A percentile compares a stretch with the other conserved stretches of the same genome.
These are phyloP conservation scores for Phenacoccus solenopsis DNA, from an alignment of 1,140 invertebrate species.

Conservation along the genomic window DNA sequence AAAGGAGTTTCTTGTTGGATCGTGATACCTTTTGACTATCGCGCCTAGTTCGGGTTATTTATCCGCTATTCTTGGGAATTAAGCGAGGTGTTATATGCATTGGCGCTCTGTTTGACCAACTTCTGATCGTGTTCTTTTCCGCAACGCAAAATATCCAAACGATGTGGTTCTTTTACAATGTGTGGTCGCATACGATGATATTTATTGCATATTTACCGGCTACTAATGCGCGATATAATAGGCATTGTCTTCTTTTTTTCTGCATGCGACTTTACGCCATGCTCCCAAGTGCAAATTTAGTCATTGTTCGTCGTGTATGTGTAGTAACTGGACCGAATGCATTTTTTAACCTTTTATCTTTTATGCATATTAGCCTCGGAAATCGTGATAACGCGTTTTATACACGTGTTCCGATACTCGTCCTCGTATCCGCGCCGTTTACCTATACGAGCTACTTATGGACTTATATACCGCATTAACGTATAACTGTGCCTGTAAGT, in stretches of 20 bases:
- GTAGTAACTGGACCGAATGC: background rate
- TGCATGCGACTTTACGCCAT: background rate
- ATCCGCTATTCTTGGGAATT: too few relatives aligned
- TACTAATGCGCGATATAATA: background rate
- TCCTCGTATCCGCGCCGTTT: too few relatives aligned
- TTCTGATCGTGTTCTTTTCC: background rate
- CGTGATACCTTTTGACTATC: too few relatives aligned
- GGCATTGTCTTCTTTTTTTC: background rate
- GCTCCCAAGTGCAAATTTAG: background rate
- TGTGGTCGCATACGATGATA: background rate
- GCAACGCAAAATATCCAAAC: background rate
- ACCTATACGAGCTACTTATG: too few relatives aligned
- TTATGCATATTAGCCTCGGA: background rate
- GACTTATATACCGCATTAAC: too few relatives aligned
- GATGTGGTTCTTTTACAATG: background rate
- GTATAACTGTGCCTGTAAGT: too few relatives aligned
- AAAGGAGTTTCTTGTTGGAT: too few relatives aligned
- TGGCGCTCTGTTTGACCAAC: background rate
- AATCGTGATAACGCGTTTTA: background rate
- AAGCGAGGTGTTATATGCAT: too few relatives aligned
- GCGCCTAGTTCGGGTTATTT: too few relatives aligned
- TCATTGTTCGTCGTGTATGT: background rate
- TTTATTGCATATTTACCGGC: background rate
- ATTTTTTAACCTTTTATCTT: background rate
- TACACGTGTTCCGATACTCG: background rate